Percentiles rank a stretch among this genome's conserved stretches.
Evolutionary conservation across 2,888 invertebrate species (phyloP).

Genomic region (Hydraecia micacea): DNA sequence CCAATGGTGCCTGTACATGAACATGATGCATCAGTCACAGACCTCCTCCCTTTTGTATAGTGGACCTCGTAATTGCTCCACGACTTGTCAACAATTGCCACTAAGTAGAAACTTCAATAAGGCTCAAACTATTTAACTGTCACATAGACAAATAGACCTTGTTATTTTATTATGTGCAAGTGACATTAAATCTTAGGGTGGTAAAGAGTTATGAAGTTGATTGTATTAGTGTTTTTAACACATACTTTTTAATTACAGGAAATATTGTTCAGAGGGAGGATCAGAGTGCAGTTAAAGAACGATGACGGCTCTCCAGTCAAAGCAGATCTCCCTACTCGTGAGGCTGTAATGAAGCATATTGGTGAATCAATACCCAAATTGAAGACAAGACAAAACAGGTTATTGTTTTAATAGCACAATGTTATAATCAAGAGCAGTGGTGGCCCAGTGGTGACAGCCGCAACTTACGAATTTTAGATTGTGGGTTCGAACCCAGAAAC

Average conservation of each 20-base stretch:
- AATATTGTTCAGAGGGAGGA: slow-evolving; percentile 95
- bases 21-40: background rate
- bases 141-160: no score
- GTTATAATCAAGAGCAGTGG: no score
- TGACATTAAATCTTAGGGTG: background rate
- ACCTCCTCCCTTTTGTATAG: background rate
- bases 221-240: no score
- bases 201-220: background rate
- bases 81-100: no score
- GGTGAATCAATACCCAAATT: slow-evolving; percentile 97
- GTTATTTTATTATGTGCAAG: background rate
- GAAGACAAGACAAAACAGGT: slow-evolving; percentile 93
- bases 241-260: slow-evolving; percentile 88
- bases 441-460: no score
- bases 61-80: background rate
- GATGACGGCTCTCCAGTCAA: slow-evolving; percentile 95
- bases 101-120: no score
- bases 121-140: background rate
- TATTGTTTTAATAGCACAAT: slow-evolving; percentile 14
- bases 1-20: no score
- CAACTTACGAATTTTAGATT: no score
- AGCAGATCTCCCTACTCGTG: slow-evolving; percentile 93
- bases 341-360: slow-evolving; percentile 94
- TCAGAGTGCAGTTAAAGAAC: slow-evolving; percentile 97
- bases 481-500: no score